A percentile compares a stretch with the other conserved stretches of the same genome.
These are phyloP conservation scores for Theretra japonica DNA, from an alignment of 2,888 invertebrate species.

Conservation along the genomic window DNA sequence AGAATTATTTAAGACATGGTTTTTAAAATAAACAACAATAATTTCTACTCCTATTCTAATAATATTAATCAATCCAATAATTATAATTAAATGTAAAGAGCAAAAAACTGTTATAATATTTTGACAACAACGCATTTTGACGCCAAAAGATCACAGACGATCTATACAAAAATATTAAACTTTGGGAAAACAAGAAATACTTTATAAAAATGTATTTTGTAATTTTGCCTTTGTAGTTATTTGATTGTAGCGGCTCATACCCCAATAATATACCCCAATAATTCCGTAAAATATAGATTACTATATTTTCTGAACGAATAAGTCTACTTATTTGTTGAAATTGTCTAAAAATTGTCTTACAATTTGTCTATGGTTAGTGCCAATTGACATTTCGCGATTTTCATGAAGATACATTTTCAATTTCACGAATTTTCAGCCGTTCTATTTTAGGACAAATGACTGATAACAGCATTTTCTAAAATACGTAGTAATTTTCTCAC, in stretches of 20 bases:
- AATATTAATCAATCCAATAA: too few species aligned
- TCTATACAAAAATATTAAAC: too few species aligned
- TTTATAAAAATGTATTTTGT: too few species aligned
- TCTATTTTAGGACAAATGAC: conserved; percentile 82
- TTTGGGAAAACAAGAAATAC: neutral
- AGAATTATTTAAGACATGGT: too few species aligned
- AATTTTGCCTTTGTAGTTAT: neutral
- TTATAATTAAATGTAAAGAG: too few species aligned
- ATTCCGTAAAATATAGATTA: too few species aligned
- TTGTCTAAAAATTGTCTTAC: conserved; percentile 42
- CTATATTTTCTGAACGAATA: neutral
- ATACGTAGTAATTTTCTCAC: conserved; percentile 53
- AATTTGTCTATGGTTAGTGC: conserved; percentile 50
- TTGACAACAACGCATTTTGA: too few species aligned
- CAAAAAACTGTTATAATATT: too few species aligned
- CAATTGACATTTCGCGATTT: conserved; percentile 66
- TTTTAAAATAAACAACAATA: too few species aligned
- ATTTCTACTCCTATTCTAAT: too few species aligned
- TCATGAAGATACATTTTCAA: conserved; percentile 65
- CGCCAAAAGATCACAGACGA: too few species aligned
- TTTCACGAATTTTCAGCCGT: conserved; percentile 70
- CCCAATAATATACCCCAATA: too few species aligned
- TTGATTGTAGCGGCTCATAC: neutral
- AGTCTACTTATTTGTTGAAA: neutral
- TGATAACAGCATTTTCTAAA: conserved; percentile 69